A percentile compares a stretch with the other conserved stretches of the same genome.
These are phyloP conservation scores for Andinoacara biseriatus DNA, from an alignment of 2,113 vertebrate species.

Conservation along the genomic window DNA sequence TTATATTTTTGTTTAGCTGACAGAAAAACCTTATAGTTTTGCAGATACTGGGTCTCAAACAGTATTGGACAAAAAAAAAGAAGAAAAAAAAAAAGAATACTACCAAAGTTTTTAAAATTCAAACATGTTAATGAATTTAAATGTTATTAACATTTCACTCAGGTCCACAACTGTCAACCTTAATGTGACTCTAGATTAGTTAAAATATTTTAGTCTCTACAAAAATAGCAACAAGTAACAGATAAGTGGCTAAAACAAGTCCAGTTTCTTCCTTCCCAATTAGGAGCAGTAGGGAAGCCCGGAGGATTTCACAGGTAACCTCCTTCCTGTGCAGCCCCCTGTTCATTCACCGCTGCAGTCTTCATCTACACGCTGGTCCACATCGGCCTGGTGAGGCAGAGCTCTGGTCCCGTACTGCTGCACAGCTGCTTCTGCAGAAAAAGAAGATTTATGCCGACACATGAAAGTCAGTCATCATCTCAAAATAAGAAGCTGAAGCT, in stretches of 20 bases:
- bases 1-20: background rate
- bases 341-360: slow-evolving; percentile 33
- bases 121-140: no score
- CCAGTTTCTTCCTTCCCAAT: rapidly evolving
- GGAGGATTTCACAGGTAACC: background rate
- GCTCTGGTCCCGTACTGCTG: slow-evolving; percentile 17
- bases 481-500: no score
- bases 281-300: background rate
- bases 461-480: background rate
- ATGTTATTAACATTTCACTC: no score
- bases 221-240: background rate
- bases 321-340: background rate
- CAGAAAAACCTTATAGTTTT: no score
- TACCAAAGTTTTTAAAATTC: no score
- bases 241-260: background rate
- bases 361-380: slow-evolving; percentile 6
- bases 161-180: no score
- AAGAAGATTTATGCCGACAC: background rate
- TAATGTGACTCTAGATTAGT: no score
- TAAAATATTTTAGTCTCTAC: background rate
- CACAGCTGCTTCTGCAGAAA: slow-evolving; percentile 2
- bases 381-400: background rate
- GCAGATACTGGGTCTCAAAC: no score
- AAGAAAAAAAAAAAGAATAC: no score
- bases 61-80: no score